These are phyloP conservation scores for Pangasius larnaudii DNA, from an alignment of 2,797 vertebrate species.

Conservation along the genomic window DNA sequence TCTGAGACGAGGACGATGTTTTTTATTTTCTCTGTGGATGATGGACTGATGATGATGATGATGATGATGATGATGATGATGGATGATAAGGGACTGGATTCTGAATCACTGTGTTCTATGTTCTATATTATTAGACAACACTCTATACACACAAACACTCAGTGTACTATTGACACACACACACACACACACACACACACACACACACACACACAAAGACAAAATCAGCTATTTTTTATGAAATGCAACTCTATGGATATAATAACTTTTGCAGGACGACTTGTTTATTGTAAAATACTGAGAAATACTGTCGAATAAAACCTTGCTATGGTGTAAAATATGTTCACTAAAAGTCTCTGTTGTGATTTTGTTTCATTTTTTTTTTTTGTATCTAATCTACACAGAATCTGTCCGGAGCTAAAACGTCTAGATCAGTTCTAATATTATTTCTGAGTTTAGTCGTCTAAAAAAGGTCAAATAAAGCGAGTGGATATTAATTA, in stretches of 20 bases:
- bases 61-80: background rate
- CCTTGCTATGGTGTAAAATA: slow-evolving; percentile 72
- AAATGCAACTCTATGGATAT: slow-evolving; percentile 99
- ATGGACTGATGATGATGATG: background rate
- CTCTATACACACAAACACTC: slow-evolving; percentile 71
- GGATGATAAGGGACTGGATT: slow-evolving; percentile 80
- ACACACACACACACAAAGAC: slow-evolving; percentile 72
- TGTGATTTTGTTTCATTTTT: slow-evolving; percentile 12
- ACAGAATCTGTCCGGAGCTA: background rate
- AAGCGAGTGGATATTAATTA: background rate
- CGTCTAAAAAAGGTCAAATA: background rate
- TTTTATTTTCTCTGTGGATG: background rate
- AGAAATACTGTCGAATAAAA: slow-evolving; percentile 96
- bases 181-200: background rate
- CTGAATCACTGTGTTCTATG: slow-evolving; percentile 93
- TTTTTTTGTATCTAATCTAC: no score
- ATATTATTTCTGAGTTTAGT: background rate
- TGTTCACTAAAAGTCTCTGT: slow-evolving; percentile 47
- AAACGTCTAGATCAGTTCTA: background rate
- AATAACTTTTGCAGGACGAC: slow-evolving; percentile 99
- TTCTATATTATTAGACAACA: slow-evolving; percentile 88
- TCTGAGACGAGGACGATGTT: background rate
- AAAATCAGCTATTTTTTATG: slow-evolving; percentile 99
- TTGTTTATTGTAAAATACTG: slow-evolving; percentile 99
- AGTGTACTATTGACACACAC: slow-evolving; percentile 74